Base-by-base conservation (phyloP, 2,797 vertebrate species). In the Phalloptychus januarius region DNA sequence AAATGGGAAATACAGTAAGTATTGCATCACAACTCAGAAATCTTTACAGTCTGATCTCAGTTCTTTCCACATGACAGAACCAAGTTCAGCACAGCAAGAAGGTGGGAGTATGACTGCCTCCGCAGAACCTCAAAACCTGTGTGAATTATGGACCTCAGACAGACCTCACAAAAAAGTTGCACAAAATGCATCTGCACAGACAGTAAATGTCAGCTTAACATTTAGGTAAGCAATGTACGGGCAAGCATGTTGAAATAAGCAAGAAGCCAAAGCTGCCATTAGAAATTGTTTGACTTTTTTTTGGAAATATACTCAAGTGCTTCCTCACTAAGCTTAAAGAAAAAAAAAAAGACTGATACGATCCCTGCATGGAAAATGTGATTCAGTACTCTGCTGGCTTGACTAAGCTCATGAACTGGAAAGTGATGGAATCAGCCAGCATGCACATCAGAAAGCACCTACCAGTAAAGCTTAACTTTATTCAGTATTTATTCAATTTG, bases 141-240 rank as follows among this genome's bases (percentile, higher is more conserved):
- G 48, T 71, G 70, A 70, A 76, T 79, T 65, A 12, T 40, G 18
- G 15, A 1, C 36, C 72, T 61, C 16, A 69, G 45, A 48, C 40
- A 31, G 33, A 74, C 46, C 67, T 79, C 23, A 48, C 74, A 67
- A 84, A 81, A 74, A 78, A 67, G 56, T 48, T 74, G 28, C 33
- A 78, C 33, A 71, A 85, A 83, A 58, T 75, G 82, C 83, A 88
- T 80, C 81, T 75, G 78, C 76, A 83, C 77, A 8, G 20, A 40
- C 79, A 50, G 52, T 58, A 84, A 48, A 61, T 52, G 18, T 81
- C 78, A 84, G 85, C 80, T 71, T n/a, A 87, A 83, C 75, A 76
- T 83, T 87, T 12, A 76, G 38, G 44, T 74, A 50, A 83, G 75
- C 36, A 1, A 46, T 52, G 72, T 73, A 42, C 46, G 8, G 16